phyloP scores from a whole-genome alignment of 1,140 invertebrate genomes.

The Ostrea denselamellosa region DNA sequence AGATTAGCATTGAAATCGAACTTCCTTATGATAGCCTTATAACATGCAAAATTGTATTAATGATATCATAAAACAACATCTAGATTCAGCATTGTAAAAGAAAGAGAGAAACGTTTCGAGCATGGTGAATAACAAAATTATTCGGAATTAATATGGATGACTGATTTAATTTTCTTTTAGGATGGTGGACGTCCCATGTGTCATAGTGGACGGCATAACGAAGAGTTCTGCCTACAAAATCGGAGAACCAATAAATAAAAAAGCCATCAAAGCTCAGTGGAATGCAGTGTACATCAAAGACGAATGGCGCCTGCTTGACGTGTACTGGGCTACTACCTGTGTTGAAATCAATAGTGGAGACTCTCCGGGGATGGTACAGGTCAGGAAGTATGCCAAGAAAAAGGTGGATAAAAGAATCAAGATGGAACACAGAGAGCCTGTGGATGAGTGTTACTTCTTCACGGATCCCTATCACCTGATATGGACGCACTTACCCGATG shows the following conservation, averaged over 20 bases:
- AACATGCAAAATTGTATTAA: no score
- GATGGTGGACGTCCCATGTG: constrained; percentile 61
- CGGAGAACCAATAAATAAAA: constrained; percentile 61
- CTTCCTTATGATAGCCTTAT: no score
- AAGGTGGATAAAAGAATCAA: background rate
- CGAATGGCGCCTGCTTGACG: constrained; percentile 63
- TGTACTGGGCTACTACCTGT: constrained; percentile 66
- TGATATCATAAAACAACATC: no score
- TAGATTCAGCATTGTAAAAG: no score
- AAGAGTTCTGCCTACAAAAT: constrained; percentile 66
- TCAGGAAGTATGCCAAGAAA: background rate
- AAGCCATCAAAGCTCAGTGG: constrained; percentile 63
- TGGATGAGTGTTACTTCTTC: constrained; percentile 79
- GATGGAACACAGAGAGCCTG: constrained; percentile 59
- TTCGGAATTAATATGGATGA: no score
- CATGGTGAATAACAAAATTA: no score
- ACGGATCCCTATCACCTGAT: constrained; percentile 80
- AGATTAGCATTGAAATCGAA: no score
- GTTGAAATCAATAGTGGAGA: constrained; percentile 51
- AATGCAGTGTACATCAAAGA: constrained; percentile 64
- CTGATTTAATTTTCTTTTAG: constrained; percentile 8
- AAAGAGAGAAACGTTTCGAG: no score
- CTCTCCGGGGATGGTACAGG: background rate
- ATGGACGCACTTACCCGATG: constrained; percentile 80
- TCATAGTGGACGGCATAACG: constrained; percentile 61